These are phyloP conservation scores for Sporophila hypoxantha DNA, from an alignment of 2,113 vertebrate genomes.

Conservation along the genomic window DNA sequence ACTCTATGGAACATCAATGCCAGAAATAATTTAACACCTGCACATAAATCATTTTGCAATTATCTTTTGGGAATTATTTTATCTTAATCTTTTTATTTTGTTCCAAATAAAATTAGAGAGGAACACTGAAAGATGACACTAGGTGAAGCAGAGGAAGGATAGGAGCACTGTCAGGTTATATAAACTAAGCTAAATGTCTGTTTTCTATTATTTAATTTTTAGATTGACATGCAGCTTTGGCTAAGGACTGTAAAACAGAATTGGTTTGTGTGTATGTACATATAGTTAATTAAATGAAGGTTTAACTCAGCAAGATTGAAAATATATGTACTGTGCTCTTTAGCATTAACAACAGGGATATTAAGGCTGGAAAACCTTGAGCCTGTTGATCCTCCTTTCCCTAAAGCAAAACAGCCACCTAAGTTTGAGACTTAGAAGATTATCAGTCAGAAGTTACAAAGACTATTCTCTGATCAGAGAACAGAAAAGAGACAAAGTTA, in stretches of 20 bases:
- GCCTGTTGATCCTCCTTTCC: constrained; percentile 60
- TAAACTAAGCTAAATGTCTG: constrained; percentile 12
- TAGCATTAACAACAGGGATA: constrained; percentile 2
- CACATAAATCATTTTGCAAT: constrained; percentile 65
- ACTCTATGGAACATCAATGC: constrained; percentile 14
- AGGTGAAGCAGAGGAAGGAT: constrained; percentile 29
- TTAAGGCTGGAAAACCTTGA: constrained; percentile 37
- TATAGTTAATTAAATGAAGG: constrained; percentile 17
- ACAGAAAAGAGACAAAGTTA: constrained; percentile 30
- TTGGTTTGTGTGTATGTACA: background rate
- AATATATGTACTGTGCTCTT: background rate
- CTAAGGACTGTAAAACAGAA: constrained; percentile 1
- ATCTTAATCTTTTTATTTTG: constrained; percentile 65
- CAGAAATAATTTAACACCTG: constrained; percentile 64
- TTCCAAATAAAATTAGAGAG: constrained; percentile 61
- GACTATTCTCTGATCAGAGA: constrained; percentile 31
- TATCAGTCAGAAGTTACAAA: constrained; percentile 25
- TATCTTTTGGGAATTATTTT: constrained; percentile 64
- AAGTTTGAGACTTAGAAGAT: constrained; percentile 38
- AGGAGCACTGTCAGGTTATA: constrained; percentile 31
- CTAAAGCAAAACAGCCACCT: constrained; percentile 60
- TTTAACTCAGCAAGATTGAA: background rate
- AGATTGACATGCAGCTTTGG: constrained; percentile 37
- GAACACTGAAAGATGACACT: constrained; percentile 45
- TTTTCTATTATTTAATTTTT: constrained; percentile 52